Evolutionary conservation across 2,888 invertebrate genomes (phyloP).

Genomic region (Oxyteleia sp.): DNA sequence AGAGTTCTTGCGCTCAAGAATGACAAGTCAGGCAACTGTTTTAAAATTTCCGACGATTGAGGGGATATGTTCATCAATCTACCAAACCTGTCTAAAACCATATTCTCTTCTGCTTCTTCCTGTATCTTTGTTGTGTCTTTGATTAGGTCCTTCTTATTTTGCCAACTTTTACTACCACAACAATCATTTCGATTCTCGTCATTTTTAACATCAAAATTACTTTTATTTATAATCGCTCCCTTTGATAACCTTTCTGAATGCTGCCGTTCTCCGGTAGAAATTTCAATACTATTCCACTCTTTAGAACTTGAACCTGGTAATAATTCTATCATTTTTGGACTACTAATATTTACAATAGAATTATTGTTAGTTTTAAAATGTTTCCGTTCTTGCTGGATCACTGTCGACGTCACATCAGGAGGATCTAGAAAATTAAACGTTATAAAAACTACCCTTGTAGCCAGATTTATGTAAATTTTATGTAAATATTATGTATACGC

Average conservation of each 20-base stretch:
- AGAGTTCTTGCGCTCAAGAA: conserved; percentile 86
- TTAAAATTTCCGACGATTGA: conserved; percentile 84
- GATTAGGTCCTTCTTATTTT: conserved; percentile 66
- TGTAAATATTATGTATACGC: no score
- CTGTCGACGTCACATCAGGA: no score
- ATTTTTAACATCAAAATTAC: conserved; percentile 6
- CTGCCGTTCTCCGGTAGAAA: not conserved
- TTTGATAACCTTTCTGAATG: not conserved
- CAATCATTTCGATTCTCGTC: conserved; percentile 22
- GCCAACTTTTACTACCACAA: conserved; percentile 56
- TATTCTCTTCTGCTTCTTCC: conserved; percentile 78
- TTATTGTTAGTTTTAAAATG: conserved; percentile 68
- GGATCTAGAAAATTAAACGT: no score
- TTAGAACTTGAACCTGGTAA: conserved; percentile 82
- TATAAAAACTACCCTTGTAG: no score
- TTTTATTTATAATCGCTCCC: conserved; percentile 3
- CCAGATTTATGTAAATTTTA: no score
- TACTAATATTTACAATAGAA: conserved; percentile 14
- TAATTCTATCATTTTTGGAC: conserved; percentile 84
- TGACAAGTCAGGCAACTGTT: conserved; percentile 85
- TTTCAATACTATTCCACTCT: conserved; percentile 79
- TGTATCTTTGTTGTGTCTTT: conserved; percentile 64
- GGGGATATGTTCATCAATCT: conserved; percentile 82
- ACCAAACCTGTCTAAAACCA: conserved; percentile 83
- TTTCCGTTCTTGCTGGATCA: conserved; percentile 79